phyloP scores from a whole-genome alignment of 2,797 vertebrate species.

The Phrynocephalus vlangalii region DNA sequence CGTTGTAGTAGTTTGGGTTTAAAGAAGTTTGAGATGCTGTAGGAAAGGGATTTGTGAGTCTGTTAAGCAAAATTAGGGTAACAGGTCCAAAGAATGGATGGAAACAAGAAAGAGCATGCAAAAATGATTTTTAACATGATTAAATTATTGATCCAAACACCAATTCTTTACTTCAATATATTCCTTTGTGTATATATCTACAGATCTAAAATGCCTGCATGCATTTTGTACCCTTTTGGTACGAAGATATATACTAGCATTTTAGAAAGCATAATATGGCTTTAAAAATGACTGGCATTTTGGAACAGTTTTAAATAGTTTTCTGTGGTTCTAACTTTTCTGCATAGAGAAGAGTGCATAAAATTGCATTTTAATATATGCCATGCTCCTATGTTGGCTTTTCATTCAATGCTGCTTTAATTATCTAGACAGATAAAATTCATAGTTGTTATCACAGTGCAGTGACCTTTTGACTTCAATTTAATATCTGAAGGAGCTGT shows the following conservation, averaged over 20 bases:
- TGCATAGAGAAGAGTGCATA: fast-evolving
- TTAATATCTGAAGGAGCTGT: constrained; percentile 43
- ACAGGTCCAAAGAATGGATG: neutral
- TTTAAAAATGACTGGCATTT: neutral
- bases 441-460: constrained; percentile 37
- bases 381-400: constrained; percentile 15
- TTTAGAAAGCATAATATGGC: neutral
- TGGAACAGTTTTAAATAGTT: neutral
- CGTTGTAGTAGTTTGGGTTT: neutral
- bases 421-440: constrained; percentile 42
- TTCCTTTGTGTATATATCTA: too few species aligned
- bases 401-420: constrained; percentile 48
- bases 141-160: neutral
- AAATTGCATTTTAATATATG: constrained; percentile 34
- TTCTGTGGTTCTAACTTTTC: neutral
- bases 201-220: too few species aligned
- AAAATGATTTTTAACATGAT: neutral
- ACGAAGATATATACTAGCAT: neutral
- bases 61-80: neutral
- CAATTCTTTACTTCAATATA: too few species aligned
- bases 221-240: too few species aligned
- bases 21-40: neutral
- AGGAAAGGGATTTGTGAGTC: neutral
- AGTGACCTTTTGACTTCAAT: constrained; percentile 30
- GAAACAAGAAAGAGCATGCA: neutral